Evolutionary conservation across 37 sponge, comb jelly and placozoan genomes (phyloP), one percentile per base, ranked within the genome.

Genomic region (Crambe crambe): DNA sequence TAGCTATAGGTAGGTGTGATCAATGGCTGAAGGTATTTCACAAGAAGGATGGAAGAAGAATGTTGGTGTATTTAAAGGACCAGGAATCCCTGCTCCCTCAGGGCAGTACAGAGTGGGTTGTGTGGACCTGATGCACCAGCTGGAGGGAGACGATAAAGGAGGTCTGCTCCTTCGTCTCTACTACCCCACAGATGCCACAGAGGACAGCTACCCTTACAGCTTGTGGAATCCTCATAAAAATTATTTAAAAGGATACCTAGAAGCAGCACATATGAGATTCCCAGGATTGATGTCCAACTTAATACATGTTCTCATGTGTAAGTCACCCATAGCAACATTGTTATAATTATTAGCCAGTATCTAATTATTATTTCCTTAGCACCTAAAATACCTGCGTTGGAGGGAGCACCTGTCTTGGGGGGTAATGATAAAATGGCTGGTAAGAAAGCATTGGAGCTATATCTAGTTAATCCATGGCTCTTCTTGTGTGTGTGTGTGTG

Each of bases 161-260:
- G 56, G 72, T 34, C 77, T 93, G 62, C 74, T 88, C 18, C 58
- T 83, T 20, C 79, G 88, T 72, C 89, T 68, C 80, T 93, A 93
- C 66, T 89, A 89, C 23, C 77, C 85, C 23, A 43, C 36, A 8
- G 47, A 59, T 5, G n/a, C 23, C 20, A 47, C 58, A 21, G 42
- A 60, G 76, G 61, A 37, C 23, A 81, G 39, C 36, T 43, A 47
- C 36, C 32, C 25, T 12, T 66, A 77, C 39, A 58, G 56, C 26
- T 81, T 22, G 9, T 92, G 90, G 90, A 47, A 30, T 3, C 85
- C 90, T 27, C 66, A 77, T 65, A 77, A 64, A 58, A 67, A 60
- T 2, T 90, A 90, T 74, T 74, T 66, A n/a, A 77, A 68, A 47
- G 70, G 83, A 38, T 74, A 58, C 29, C 56, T 89, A 54, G 79